Evolutionary conservation across 1,140 invertebrate genomes (phyloP).

Genomic region (Drosophila grimshawi): DNA sequence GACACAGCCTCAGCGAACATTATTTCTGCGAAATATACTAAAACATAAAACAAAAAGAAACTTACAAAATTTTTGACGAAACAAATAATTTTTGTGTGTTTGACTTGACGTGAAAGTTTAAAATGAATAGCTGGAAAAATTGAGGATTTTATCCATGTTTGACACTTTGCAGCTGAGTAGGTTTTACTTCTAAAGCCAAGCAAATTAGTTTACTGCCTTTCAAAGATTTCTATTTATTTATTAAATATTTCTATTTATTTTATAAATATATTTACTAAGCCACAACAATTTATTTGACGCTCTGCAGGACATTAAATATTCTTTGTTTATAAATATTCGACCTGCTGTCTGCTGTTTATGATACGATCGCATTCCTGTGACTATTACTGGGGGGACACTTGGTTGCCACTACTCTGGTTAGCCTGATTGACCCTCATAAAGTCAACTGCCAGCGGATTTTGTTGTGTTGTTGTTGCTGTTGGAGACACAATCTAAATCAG

Average conservation of each 20-base stretch:
- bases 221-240: no score
- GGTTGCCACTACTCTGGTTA: slow-evolving; percentile 29
- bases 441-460: slow-evolving; percentile 63
- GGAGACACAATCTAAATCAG: slow-evolving; percentile 67
- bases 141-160: neutral
- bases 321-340: neutral
- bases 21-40: neutral
- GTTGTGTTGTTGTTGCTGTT: neutral
- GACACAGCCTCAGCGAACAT: neutral
- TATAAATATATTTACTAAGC: no score
- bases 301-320: neutral
- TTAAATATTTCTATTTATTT: no score
- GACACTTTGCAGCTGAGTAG: no score
- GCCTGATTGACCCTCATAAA: slow-evolving; percentile 79
- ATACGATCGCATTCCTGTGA: slow-evolving; percentile 38
- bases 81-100: neutral
- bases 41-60: neutral
- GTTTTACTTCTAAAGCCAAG: no score
- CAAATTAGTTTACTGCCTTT: no score
- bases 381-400: neutral
- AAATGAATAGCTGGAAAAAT: neutral
- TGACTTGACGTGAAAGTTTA: neutral
- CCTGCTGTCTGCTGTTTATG: neutral
- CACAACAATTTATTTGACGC: no score
- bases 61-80: neutral